These are phyloP conservation scores for Agonopterix alstromeriana DNA, from an alignment of 2,888 invertebrate genomes.

Conservation along the genomic window DNA sequence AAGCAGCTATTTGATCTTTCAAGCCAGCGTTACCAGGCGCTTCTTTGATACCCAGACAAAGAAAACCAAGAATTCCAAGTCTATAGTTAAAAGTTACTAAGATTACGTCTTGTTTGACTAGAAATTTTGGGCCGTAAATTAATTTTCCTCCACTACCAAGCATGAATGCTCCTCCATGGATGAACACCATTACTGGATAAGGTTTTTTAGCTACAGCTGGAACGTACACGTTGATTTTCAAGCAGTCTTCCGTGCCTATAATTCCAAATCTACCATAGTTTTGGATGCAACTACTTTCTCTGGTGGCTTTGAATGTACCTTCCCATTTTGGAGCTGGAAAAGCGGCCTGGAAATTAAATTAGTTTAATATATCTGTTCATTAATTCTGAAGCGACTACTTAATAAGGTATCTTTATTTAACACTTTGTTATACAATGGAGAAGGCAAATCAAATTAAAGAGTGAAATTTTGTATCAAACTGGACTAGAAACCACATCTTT, in stretches of 20 bases:
- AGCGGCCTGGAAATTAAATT: slow-evolving; percentile 40
- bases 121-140: slow-evolving; percentile 52
- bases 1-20: slow-evolving; percentile 61
- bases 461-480: no score
- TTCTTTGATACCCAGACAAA: slow-evolving; percentile 57
- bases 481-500: no score
- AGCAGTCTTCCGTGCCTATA: slow-evolving; percentile 54
- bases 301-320: slow-evolving; percentile 51
- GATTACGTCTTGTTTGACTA: slow-evolving; percentile 52
- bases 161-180: slow-evolving; percentile 61
- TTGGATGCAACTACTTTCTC: slow-evolving; percentile 53
- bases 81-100: slow-evolving; percentile 64
- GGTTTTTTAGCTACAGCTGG: slow-evolving; percentile 33
- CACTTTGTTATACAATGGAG: no score
- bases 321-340: slow-evolving; percentile 56
- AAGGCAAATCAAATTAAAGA: no score
- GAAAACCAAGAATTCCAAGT: slow-evolving; percentile 55
- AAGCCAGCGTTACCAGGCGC: slow-evolving; percentile 64
- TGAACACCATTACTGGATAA: slow-evolving; percentile 59
- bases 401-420: no score
- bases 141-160: slow-evolving; percentile 57
- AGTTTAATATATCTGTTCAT: no score
- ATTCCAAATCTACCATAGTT: slow-evolving; percentile 18
- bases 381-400: no score
- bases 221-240: slow-evolving; percentile 57